These are phyloP conservation scores for Coptodon rendalli DNA, from an alignment of 2,113 vertebrate species.

Conservation along the genomic window DNA sequence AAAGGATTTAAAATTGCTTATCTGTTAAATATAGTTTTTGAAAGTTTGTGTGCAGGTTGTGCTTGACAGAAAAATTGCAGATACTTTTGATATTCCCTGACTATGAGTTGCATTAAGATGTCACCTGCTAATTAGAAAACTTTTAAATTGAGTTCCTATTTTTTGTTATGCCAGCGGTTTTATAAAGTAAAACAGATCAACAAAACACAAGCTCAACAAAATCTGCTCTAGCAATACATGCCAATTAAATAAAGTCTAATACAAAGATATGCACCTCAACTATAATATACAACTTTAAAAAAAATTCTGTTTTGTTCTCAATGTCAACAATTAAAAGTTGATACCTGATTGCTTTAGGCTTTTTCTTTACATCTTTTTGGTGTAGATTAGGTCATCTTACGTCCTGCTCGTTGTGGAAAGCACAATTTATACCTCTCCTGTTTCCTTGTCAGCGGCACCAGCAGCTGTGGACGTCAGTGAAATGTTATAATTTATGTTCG, in stretches of 20 bases:
- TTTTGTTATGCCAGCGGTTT: fast-evolving
- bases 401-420: neutral
- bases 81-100: neutral
- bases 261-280: neutral
- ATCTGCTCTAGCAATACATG: neutral
- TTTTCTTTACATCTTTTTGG: neutral
- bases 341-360: neutral
- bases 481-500: neutral
- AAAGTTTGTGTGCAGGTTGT: neutral
- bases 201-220: neutral
- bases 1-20: neutral
- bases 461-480: neutral
- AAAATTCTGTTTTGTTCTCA: neutral
- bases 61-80: neutral
- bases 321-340: neutral
- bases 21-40: neutral
- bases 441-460: neutral
- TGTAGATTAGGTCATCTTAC: neutral
- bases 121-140: neutral
- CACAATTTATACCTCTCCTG: neutral
- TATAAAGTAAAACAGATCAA: neutral
- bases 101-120: neutral
- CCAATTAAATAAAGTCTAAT: neutral
- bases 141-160: neutral
- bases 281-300: neutral